These are phyloP conservation scores for Cheilosia vernalis DNA, from an alignment of 2,888 invertebrate genomes.

Conservation along the genomic window DNA sequence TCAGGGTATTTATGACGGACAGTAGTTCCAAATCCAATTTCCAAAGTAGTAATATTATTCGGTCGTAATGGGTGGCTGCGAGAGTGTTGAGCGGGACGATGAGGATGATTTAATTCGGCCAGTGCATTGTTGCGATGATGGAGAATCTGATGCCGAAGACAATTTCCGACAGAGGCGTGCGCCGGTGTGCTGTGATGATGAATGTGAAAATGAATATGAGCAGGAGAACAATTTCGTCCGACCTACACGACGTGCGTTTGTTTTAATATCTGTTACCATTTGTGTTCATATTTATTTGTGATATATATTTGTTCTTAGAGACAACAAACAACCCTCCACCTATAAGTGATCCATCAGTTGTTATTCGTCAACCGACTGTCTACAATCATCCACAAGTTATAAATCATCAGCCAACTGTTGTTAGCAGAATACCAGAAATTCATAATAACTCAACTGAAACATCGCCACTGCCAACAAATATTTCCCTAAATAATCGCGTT, in stretches of 20 bases:
- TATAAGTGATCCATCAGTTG: background rate
- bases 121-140: background rate
- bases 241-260: background rate
- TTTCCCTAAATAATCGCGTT: slow-evolving; percentile 52
- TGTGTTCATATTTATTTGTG: background rate
- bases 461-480: background rate
- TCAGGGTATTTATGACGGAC: background rate
- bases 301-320: background rate
- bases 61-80: background rate
- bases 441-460: background rate
- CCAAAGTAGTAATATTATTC: background rate
- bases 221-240: background rate
- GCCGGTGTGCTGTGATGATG: no score
- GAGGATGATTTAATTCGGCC: background rate
- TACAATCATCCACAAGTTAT: background rate
- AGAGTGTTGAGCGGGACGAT: background rate
- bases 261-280: background rate
- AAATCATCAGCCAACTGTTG: background rate
- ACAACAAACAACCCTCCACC: background rate
- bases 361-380: background rate
- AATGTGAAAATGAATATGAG: no score
- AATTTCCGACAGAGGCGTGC: background rate
- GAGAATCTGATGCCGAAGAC: background rate
- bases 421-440: background rate
- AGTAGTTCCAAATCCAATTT: background rate